These are phyloP conservation scores for Leptobrachium ailaonicum DNA, from an alignment of 2,113 vertebrate genomes.

Conservation along the genomic window DNA sequence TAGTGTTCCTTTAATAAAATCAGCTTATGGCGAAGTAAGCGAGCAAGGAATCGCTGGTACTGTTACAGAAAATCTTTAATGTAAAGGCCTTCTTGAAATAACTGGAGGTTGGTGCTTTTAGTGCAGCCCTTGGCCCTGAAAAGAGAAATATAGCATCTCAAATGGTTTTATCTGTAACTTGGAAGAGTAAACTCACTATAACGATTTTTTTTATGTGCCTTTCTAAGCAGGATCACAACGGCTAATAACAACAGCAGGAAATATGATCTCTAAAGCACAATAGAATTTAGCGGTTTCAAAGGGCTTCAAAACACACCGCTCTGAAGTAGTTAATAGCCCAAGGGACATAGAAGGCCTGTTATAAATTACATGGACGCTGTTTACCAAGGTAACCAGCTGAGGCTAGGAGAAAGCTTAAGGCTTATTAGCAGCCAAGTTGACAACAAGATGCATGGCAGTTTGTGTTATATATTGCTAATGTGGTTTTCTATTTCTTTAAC, in stretches of 20 bases:
- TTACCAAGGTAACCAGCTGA: conserved; percentile 47
- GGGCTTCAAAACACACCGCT: conserved; percentile 16
- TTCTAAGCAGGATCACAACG: not conserved
- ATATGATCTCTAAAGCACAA: conserved; percentile 32
- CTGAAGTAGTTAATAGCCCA: conserved; percentile 43
- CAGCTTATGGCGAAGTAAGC: too few species aligned
- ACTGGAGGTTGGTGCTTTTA: not conserved
- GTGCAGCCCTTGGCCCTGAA: not conserved
- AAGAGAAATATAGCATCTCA: not conserved
- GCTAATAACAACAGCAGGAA: conserved; percentile 26
- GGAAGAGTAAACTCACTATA: not conserved
- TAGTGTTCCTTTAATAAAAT: too few species aligned
- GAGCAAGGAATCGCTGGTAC: too few species aligned
- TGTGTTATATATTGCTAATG: conserved; percentile 44
- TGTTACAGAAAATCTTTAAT: not conserved
- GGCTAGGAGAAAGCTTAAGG: conserved; percentile 43
- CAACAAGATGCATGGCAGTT: conserved; percentile 45
- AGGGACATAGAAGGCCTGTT: conserved; percentile 32
- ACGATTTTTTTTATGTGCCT: not conserved
- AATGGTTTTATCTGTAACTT: not conserved
- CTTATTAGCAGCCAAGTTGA: conserved; percentile 46
- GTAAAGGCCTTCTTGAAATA: not conserved
- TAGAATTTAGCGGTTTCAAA: conserved; percentile 31
- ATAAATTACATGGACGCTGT: conserved; percentile 44
- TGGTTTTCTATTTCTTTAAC: conserved; percentile 39